Base-by-base conservation (phyloP, 2,888 invertebrate genomes). In the Hirtodrosophila trivittata region DNA sequence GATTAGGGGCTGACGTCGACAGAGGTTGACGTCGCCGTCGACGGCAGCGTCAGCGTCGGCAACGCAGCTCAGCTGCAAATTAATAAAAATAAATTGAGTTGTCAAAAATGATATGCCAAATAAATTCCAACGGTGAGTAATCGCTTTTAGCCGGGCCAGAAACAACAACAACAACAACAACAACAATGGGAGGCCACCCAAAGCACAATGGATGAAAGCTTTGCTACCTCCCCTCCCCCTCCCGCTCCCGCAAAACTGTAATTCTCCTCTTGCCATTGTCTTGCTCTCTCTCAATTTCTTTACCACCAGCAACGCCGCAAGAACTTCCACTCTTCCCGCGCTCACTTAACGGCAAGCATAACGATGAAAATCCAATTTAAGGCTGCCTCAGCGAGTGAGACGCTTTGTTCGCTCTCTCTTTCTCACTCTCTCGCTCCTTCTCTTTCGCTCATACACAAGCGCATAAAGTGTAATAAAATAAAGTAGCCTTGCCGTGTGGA, bases 21-120 rank as follows among this genome's bases (percentile, higher is more conserved):
- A n/a, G 12, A 12, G n/a, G 28, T 10, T 7, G n/a, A n/a, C 51
- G 50, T 25, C 13, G 12, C 3, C 32, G 26, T 14, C 13, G 21
- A 3, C 37, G 57, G 18, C 28, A 14, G 39, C 37, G 35, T 14
- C 26, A 16, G 10, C 35, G 46, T 30, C 28, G 28, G 41, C 62
- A 51, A 16, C 67, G 70, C 83, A 83, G 84, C 86, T 78, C 63
- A 89, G 87, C 85, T 83, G 85, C 88, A 90, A 89, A 90, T 90
- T 89, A 89, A 89, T 89, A 89, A 89, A 90, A 90, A 89, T 89
- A 89, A 89, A 89, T 89, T 90, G 89, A 89, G 89, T 89, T 89
- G 89, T 89, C 89, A 89, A 88, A 89, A 89, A 89, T 89, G 90
- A 89, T 89, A 89, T 89, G 89, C 88, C 88, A 90, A 90, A 89